These are phyloP conservation scores for Cheilosia vernalis DNA, from an alignment of 2,888 invertebrate genomes.

Conservation along the genomic window DNA sequence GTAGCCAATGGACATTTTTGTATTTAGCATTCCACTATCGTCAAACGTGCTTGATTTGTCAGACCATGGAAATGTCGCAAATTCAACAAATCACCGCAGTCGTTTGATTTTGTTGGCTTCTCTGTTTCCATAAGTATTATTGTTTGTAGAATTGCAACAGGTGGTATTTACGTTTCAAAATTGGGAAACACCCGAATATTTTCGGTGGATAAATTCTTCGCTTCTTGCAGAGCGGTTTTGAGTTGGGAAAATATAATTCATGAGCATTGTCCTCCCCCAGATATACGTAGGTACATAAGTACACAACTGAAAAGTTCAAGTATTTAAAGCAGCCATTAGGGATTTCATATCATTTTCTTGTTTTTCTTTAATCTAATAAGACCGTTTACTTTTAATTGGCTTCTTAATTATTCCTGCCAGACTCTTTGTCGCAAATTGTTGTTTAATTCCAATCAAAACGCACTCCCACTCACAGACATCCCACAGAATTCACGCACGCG, in stretches of 20 bases:
- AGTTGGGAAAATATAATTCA: not conserved
- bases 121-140: too few species aligned
- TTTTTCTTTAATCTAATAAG: slow-evolving; percentile 23
- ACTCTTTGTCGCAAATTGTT: slow-evolving; percentile 38
- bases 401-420: slow-evolving; percentile 26
- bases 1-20: too few species aligned
- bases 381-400: slow-evolving; percentile 36
- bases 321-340: not conserved
- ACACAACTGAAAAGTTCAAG: not conserved
- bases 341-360: not conserved
- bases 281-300: not conserved
- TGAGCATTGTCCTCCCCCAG: not conserved
- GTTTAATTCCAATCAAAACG: slow-evolving; percentile 51
- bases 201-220: too few species aligned
- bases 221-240: too few species aligned
- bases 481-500: slow-evolving; percentile 42
- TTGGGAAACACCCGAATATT: too few species aligned
- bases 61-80: too few species aligned
- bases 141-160: too few species aligned
- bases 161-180: too few species aligned
- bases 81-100: too few species aligned
- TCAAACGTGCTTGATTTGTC: too few species aligned
- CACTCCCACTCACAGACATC: slow-evolving; percentile 37
- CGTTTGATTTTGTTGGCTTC: too few species aligned
- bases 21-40: too few species aligned